Evolutionary conservation across 2,888 invertebrate species (phyloP).

Genomic region (Trissoscelio sp.): DNA sequence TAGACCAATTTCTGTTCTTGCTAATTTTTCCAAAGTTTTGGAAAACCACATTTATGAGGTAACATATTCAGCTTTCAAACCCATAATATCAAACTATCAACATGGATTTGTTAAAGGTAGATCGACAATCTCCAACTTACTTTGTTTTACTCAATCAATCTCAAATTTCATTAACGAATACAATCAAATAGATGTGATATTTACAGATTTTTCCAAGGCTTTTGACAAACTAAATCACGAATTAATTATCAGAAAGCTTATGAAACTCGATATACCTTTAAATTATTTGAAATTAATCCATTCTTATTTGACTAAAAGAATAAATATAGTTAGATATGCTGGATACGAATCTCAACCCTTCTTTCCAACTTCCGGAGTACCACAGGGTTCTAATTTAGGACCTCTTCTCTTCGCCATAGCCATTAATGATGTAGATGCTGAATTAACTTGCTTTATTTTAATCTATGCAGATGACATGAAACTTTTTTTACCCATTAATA

Average conservation of each 20-base stretch:
- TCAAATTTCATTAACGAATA: not conserved
- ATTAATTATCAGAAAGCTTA: not conserved
- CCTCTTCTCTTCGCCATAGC: not conserved
- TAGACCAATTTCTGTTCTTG: not conserved
- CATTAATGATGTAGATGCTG: not conserved
- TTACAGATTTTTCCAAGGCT: conserved; percentile 14
- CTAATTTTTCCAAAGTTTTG: conserved; percentile 22
- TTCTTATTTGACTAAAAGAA: not conserved
- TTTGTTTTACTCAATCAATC: not conserved
- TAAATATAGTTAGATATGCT: not conserved
- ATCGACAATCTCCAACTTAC: conserved; percentile 11
- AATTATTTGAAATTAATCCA: not conserved
- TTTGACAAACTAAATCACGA: conserved; percentile 10
- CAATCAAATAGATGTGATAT: conserved; percentile 11
- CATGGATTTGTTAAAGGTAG: conserved; percentile 17
- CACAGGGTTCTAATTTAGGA: too few species aligned
- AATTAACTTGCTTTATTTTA: conserved; percentile 1
- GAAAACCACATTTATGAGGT: conserved; percentile 13
- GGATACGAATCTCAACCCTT: not conserved
- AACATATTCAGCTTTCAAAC: not conserved
- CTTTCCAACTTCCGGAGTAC: not conserved
- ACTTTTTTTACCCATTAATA: not conserved
- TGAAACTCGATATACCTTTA: not conserved
- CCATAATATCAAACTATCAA: not conserved
- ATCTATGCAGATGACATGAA: too few species aligned